These are phyloP conservation scores for Zaprionus vittiger DNA, from an alignment of 1,140 invertebrate genomes.

Conservation along the genomic window DNA sequence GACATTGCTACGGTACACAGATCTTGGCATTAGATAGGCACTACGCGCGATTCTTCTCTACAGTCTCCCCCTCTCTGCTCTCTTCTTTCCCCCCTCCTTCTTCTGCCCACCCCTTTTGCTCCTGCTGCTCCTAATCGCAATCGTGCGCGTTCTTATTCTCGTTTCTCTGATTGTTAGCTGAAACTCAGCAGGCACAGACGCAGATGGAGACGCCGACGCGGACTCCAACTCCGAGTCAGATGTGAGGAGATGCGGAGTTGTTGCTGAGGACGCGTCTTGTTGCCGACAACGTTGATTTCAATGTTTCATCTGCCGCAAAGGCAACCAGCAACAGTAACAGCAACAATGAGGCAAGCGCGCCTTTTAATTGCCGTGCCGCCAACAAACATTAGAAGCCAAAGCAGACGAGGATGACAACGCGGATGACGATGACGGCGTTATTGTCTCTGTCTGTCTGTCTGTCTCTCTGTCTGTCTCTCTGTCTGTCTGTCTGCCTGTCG, in stretches of 20 bases:
- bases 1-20: slow-evolving; percentile 75
- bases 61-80: neutral
- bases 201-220: slow-evolving; percentile 11
- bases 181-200: slow-evolving; percentile 7
- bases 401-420: slow-evolving; percentile 26
- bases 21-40: slow-evolving; percentile 71
- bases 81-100: neutral
- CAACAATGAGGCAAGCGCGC: slow-evolving; percentile 66
- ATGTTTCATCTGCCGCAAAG: slow-evolving; percentile 76
- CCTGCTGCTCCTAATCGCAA: slow-evolving; percentile 47
- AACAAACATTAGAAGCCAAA: slow-evolving; percentile 70
- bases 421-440: slow-evolving; percentile 44
- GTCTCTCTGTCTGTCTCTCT: neutral
- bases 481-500: neutral
- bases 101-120: neutral
- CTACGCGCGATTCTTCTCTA: slow-evolving; percentile 20
- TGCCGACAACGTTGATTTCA: slow-evolving; percentile 73
- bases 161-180: slow-evolving; percentile 68
- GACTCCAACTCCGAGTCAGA: slow-evolving; percentile 7
- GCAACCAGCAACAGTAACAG: slow-evolving; percentile 34
- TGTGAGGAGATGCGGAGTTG: slow-evolving; percentile 21
- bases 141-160: slow-evolving; percentile 59
- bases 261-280: slow-evolving; percentile 51
- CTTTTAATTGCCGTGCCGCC: slow-evolving; percentile 79
- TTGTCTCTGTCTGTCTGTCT: slow-evolving; percentile 16